Evolutionary conservation across 2,113 vertebrate species (phyloP), one percentile per base, ranked within the genome.

Genomic region (Agelaius phoeniceus): DNA sequence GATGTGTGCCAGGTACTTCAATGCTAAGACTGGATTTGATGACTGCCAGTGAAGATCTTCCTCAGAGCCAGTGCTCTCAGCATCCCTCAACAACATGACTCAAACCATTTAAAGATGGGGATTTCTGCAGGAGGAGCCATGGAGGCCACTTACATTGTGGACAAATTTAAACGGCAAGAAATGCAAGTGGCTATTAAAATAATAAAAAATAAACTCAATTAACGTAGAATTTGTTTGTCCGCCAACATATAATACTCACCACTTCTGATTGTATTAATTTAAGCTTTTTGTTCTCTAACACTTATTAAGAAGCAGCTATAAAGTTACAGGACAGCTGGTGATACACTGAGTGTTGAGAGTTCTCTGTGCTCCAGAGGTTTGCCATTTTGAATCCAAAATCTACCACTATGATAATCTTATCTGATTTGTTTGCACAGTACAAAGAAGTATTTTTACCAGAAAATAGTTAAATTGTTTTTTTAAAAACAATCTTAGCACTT

Each of bases 81-180:
- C 5, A 39, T 3, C 41, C 26, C 62, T 46, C 6, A 2, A 13
- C n/a, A 75, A 72, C 91, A 57, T 8, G 21, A 57, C 22, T 41
- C 4, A 0, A 52, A 59, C 67, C 28, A 41, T 31, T 66, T 69
- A 24, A 84, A 43, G 30, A 58, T 0, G 0, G 75, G 46, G 35
- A 61, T 65, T 67, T 65, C 81, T 12, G 24, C 33, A 81, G 10
- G 11, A 86, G 55, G 7, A 66, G 16, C 55, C 80, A 49, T 6
- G 28, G 17, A 89, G 75, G 17, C 68, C 54, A 91, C 21, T 87
- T 49, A 48, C 22, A 66, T 1, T 41, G 39, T 46, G 22, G 21
- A 61, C n/a, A 87, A 74, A 72, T 85, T 77, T 20, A 57, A 30
- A 61, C 10, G 17, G 66, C 39, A 89, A 87, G 48, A 66, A 51